A percentile compares a stretch with the other conserved stretches of the same genome.
Conservation (phyloP, 2,113 vertebrate species). For the Neoarius graeffei region DNA sequence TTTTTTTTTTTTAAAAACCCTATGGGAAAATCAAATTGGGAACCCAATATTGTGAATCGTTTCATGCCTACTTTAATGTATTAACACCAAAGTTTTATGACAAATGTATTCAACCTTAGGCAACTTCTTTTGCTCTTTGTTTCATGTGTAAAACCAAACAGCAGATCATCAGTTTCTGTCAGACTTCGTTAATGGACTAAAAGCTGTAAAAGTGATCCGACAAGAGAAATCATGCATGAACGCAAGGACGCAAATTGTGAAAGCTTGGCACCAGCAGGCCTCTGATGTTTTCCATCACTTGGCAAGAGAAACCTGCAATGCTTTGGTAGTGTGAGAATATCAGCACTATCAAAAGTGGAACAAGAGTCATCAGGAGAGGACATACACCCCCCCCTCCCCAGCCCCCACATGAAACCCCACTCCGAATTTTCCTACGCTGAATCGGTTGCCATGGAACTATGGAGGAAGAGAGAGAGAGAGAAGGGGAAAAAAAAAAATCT, state of each 20-base stretch:
- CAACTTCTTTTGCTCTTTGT: not conserved
- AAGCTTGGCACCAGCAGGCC: not conserved
- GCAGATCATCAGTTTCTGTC: not conserved
- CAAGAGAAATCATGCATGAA: not conserved
- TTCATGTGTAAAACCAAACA: not conserved
- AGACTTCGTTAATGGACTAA: not conserved
- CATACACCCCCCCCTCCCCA: too few species aligned
- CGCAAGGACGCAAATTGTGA: not conserved
- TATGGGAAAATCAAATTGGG: too few species aligned
- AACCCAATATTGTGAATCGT: too few species aligned
- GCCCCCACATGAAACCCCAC: too few species aligned
- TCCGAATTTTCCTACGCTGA: too few species aligned
- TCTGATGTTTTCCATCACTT: not conserved
- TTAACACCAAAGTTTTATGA: not conserved
- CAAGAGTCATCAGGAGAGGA: not conserved
- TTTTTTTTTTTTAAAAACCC: too few species aligned
- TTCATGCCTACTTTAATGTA: too few species aligned
- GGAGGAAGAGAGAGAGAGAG: too few species aligned
- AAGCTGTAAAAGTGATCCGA: not conserved
- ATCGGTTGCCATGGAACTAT: too few species aligned
- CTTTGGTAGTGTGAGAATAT: not conserved
- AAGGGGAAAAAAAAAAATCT: too few species aligned
- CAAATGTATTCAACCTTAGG: not conserved
- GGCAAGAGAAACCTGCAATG: not conserved
- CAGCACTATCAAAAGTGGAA: not conserved